These are phyloP conservation scores for Drosophila paucipuncta DNA, from an alignment of 2,888 invertebrate species.

Conservation along the genomic window DNA sequence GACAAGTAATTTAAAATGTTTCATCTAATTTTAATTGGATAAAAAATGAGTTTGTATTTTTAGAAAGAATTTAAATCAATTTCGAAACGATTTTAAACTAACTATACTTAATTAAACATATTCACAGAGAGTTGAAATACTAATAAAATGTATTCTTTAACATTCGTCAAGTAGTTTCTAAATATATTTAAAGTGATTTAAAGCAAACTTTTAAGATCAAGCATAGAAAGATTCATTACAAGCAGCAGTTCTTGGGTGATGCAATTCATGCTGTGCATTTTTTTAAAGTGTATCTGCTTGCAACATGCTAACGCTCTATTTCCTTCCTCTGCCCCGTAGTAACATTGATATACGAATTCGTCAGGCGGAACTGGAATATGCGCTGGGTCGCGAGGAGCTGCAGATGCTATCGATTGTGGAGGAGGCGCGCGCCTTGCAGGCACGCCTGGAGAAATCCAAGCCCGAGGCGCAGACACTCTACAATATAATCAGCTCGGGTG, in stretches of 20 bases:
- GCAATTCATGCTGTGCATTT: neutral
- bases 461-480: slow-evolving; percentile 87
- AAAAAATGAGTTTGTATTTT: too few relatives aligned
- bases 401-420: slow-evolving; percentile 93
- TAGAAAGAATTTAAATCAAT: too few relatives aligned
- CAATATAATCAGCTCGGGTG: slow-evolving; percentile 85
- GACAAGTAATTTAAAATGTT: too few relatives aligned
- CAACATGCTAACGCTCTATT: neutral
- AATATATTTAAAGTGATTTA: neutral
- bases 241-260: neutral
- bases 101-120: too few relatives aligned
- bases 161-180: too few relatives aligned
- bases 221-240: neutral
- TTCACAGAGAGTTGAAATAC: too few relatives aligned
- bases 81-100: too few relatives aligned
- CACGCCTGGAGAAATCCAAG: slow-evolving; percentile 90
- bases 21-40: too few relatives aligned
- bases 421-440: slow-evolving; percentile 92
- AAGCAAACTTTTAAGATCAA: neutral
- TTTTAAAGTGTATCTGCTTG: neutral
- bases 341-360: slow-evolving; percentile 95
- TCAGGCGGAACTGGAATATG: slow-evolving; percentile 95
- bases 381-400: slow-evolving; percentile 94
- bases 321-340: slow-evolving; percentile 84
- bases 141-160: too few relatives aligned